phyloP scores from a whole-genome alignment of 2,113 vertebrate genomes.

The Mobula hypostoma region DNA sequence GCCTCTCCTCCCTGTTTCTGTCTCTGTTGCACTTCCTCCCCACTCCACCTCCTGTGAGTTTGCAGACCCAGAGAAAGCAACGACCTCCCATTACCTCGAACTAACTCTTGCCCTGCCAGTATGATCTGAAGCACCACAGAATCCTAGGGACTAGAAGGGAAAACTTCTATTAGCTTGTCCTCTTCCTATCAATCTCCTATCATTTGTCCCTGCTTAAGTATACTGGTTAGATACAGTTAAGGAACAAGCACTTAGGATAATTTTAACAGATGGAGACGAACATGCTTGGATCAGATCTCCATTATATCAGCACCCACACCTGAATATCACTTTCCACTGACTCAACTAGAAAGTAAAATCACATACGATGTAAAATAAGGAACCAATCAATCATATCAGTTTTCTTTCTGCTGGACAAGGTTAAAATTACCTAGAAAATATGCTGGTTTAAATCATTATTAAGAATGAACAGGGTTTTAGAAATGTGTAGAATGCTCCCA shows the following conservation, averaged over 20 bases:
- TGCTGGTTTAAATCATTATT: too few species aligned
- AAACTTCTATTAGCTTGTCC: background rate
- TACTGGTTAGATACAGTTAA: background rate
- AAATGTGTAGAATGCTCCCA: too few species aligned
- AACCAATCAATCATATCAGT: too few species aligned
- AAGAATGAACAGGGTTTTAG: too few species aligned
- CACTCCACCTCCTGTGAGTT: background rate
- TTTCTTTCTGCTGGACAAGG: too few species aligned
- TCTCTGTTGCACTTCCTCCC: conserved; percentile 11
- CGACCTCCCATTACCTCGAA: background rate
- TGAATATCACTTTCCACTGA: too few species aligned
- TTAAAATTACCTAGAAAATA: too few species aligned
- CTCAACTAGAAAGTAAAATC: too few species aligned
- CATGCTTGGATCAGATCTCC: background rate
- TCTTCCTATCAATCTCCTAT: background rate
- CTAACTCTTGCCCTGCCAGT: background rate
- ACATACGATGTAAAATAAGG: too few species aligned
- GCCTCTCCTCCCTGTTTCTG: conserved; percentile 17
- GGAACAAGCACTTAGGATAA: background rate
- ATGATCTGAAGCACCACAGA: background rate
- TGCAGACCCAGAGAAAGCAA: background rate
- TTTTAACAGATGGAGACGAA: background rate
- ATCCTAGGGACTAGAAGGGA: background rate
- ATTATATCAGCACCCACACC: too few species aligned
- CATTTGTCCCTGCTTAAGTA: background rate